Evolutionary conservation across 1,140 invertebrate genomes (phyloP).

Genomic region (Lordiphosa mommai): DNA sequence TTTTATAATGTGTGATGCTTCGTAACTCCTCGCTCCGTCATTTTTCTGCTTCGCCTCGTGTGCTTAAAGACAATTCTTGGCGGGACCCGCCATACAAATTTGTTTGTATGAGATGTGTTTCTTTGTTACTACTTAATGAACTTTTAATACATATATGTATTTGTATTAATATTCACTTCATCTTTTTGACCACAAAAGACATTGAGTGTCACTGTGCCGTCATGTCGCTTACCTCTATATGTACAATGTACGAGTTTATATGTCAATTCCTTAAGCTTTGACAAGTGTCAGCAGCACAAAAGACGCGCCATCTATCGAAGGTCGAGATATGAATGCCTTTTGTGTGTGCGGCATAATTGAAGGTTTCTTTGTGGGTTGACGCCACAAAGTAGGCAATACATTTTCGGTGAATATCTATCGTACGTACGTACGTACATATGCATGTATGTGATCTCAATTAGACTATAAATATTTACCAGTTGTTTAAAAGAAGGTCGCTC

Average conservation of each 20-base stretch:
- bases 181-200: no score
- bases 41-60: no score
- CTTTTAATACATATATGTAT: no score
- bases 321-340: slow-evolving; percentile 13
- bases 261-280: slow-evolving; percentile 68
- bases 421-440: slow-evolving; percentile 10
- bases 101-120: no score
- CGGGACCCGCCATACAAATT: no score
- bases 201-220: no score
- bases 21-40: no score
- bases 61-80: no score
- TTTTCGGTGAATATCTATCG: slow-evolving; percentile 7
- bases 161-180: no score
- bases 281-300: slow-evolving; percentile 71
- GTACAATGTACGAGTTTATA: slow-evolving; percentile 44
- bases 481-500: slow-evolving; percentile 14
- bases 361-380: slow-evolving; percentile 36
- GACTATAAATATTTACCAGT: slow-evolving; percentile 67
- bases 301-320: slow-evolving; percentile 46
- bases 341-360: slow-evolving; percentile 49
- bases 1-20: no score
- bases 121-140: no score
- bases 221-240: not conserved
- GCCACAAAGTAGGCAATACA: slow-evolving; percentile 20
- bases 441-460: slow-evolving; percentile 37